phyloP scores from a whole-genome alignment of 2,113 vertebrate species.

The Arizona elegans region DNA sequence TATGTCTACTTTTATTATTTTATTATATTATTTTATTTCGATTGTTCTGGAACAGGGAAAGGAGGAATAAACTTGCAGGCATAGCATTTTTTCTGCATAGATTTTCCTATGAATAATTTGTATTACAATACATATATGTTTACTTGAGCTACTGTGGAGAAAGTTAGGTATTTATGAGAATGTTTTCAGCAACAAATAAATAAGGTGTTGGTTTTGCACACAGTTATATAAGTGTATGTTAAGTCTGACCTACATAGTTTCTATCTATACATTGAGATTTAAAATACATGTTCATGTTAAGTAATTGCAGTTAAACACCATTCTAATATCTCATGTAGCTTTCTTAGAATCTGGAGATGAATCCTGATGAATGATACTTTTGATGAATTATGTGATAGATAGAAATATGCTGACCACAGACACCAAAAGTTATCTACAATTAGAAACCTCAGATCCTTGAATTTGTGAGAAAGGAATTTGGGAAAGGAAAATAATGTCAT shows the following conservation, averaged over 20 bases:
- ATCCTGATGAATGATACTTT: background rate
- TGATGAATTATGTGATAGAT: background rate
- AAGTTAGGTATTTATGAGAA: background rate
- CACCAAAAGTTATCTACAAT: background rate
- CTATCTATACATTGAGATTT: background rate
- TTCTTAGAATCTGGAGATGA: background rate
- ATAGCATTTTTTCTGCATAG: background rate
- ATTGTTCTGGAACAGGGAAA: background rate
- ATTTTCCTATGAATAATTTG: background rate
- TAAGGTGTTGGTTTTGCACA: background rate
- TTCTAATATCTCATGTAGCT: no score
- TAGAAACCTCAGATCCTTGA: background rate
- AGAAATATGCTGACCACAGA: background rate
- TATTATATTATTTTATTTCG: background rate
- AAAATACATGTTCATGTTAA: background rate
- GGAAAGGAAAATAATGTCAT: background rate
- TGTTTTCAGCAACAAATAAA: background rate
- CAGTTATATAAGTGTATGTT: background rate
- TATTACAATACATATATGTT: background rate
- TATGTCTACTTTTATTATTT: background rate
- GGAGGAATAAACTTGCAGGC: no score
- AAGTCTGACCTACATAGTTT: background rate
- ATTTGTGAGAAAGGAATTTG: background rate
- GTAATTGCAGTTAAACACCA: background rate
- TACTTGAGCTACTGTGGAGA: background rate